Base-by-base conservation (phyloP, 2,113 vertebrate genomes). In the Phocoena sinus region DNA sequence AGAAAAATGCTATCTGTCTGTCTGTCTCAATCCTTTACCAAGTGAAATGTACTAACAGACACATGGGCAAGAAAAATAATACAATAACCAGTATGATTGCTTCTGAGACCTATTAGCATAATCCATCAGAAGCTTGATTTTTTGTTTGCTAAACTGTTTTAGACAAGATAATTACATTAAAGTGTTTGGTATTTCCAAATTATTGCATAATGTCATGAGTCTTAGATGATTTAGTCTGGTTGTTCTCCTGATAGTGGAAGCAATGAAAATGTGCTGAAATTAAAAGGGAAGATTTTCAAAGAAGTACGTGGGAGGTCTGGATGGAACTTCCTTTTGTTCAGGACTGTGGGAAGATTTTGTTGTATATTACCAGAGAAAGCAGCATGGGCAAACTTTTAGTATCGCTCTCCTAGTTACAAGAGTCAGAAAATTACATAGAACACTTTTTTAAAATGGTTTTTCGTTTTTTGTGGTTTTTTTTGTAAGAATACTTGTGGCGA, bases 111-210 rank as follows among this genome's bases (percentile, higher is more conserved):
- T 85, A 95, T 91, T 97, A 96, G 60, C 94, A 89, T 82, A 98
- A 97, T 90, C 47, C 92, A 94, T 84, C 93, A 96, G 73, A 93
- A 96, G 38, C 47, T 53, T 97, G 92, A 93, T 81, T 98, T 96
- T 93, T 56, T 97, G 92, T 97, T 97, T 97, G 96, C 92, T 96
- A 96, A 97, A 97, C 92, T 95, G 70, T 96, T 96, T 94, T 92
- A 92, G 95, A 97, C 96, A 98, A 96, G 94, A 95, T 97, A 98
- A 97, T 97, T 98, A 60, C 92, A 93, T 90, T 86, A 95, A 97
- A 95, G 76, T 97, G 68, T 91, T 97, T 94, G 80, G 73, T 87
- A 95, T 96, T 97, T 98, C 77, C 86, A 97, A 96, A 65, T 85
- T 95, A 80, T 71, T 98, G 92, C 97, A 83, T 92, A 96, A 96